A percentile compares a stretch with the other conserved stretches of the same genome.
These are phyloP conservation scores for Orthonychiurus folsomi DNA, from an alignment of 2,888 invertebrate species.

Conservation along the genomic window DNA sequence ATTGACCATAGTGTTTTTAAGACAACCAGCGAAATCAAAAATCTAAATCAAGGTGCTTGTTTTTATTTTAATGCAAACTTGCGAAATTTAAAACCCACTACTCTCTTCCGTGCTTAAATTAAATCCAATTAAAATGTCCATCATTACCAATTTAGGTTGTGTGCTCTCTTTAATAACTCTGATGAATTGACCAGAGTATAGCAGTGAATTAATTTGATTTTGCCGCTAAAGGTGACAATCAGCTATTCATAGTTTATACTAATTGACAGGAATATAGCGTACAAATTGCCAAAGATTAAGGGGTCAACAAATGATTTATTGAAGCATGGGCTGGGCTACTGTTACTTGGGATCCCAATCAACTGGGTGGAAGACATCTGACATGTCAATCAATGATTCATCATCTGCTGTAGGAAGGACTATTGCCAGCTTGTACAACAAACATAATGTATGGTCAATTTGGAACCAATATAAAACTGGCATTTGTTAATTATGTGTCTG, in stretches of 20 bases:
- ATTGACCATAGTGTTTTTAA: too few relatives aligned
- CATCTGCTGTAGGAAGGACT: slow-evolving; percentile 47
- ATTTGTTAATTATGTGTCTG: background rate
- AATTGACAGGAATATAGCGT: slow-evolving; percentile 63
- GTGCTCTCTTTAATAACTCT: too few relatives aligned
- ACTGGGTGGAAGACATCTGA: slow-evolving; percentile 61
- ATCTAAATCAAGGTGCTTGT: too few relatives aligned
- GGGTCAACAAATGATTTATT: slow-evolving; percentile 50
- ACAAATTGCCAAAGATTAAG: slow-evolving; percentile 64
- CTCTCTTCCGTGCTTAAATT: too few relatives aligned
- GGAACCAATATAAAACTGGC: background rate
- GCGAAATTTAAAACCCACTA: too few relatives aligned
- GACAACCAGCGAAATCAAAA: too few relatives aligned
- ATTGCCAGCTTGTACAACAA: slow-evolving; percentile 39
- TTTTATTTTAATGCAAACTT: too few relatives aligned
- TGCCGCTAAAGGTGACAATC: too few relatives aligned
- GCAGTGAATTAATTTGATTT: too few relatives aligned
- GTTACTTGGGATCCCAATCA: slow-evolving; percentile 50
- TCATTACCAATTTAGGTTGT: background rate
- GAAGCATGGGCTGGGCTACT: slow-evolving; percentile 58
- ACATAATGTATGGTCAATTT: slow-evolving; percentile 5
- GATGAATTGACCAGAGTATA: too few relatives aligned
- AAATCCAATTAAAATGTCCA: background rate
- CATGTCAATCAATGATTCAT: slow-evolving; percentile 53
- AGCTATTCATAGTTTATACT: too few relatives aligned